Evolutionary conservation across 2,797 vertebrate genomes (phyloP).

Genomic region (Morelia viridis): DNA sequence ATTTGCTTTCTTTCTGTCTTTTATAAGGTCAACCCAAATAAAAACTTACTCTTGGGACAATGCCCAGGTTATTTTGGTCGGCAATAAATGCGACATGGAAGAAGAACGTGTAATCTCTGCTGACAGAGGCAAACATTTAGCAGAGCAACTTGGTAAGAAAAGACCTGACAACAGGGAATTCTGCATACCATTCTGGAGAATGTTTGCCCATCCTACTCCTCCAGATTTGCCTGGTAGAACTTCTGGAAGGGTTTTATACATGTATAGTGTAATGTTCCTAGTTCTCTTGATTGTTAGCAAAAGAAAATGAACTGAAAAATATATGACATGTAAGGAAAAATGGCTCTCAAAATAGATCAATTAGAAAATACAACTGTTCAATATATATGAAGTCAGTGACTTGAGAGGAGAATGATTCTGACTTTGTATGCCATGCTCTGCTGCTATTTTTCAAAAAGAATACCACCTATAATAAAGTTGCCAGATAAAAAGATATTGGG

Average conservation of each 20-base stretch:
- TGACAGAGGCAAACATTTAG: conserved; percentile 89
- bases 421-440: neutral
- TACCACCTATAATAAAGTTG: neutral
- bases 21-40: conserved; percentile 94
- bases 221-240: neutral
- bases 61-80: conserved; percentile 94
- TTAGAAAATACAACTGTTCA: neutral
- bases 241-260: neutral
- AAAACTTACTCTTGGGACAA: conserved; percentile 99
- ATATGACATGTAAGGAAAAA: neutral
- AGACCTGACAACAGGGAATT: neutral
- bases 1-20: conserved; percentile 38
- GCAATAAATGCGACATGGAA: conserved; percentile 97
- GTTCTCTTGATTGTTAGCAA: neutral
- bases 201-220: neutral
- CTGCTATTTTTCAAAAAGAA: neutral
- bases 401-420: neutral
- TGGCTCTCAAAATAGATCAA: neutral
- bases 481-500: neutral
- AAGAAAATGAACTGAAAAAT: neutral
- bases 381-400: neutral
- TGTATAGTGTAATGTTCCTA: neutral
- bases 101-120: conserved; percentile 91
- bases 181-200: neutral
- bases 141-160: conserved; percentile 92